phyloP scores from a whole-genome alignment of 2,888 invertebrate genomes.

The Myopa testacea region DNA sequence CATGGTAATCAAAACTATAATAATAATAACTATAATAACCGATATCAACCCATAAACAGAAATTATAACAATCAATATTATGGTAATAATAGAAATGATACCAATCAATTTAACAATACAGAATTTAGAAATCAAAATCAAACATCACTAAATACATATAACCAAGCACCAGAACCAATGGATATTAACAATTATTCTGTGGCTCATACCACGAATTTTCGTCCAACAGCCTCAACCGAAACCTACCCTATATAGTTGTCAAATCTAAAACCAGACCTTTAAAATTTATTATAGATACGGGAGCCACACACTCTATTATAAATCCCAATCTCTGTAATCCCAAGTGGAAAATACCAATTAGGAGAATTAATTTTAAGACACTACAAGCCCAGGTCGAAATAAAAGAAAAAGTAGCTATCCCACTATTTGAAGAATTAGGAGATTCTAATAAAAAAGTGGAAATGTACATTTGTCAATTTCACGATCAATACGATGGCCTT shows the following conservation, averaged over 20 bases:
- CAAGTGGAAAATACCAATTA: conserved; percentile 22
- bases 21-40: too few relatives aligned
- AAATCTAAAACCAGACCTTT: conserved; percentile 34
- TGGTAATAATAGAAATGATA: background rate
- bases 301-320: conserved; percentile 40
- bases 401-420: conserved; percentile 34
- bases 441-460: conserved; percentile 27
- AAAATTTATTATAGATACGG: conserved; percentile 44
- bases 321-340: conserved; percentile 41
- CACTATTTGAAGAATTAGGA: conserved; percentile 38
- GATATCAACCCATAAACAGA: too few relatives aligned
- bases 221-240: conserved; percentile 35
- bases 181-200: conserved; percentile 14
- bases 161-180: too few relatives aligned
- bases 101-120: too few relatives aligned
- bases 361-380: conserved; percentile 30
- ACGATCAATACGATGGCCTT: conserved; percentile 41
- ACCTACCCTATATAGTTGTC: conserved; percentile 42
- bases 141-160: too few relatives aligned
- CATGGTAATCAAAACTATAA: too few relatives aligned
- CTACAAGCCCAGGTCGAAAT: conserved; percentile 30
- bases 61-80: too few relatives aligned
- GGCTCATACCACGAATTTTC: conserved; percentile 35
- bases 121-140: too few relatives aligned
- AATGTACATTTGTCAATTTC: conserved; percentile 39